phyloP scores from a whole-genome alignment of 2,888 invertebrate genomes.

The Pseudoips prasinana region DNA sequence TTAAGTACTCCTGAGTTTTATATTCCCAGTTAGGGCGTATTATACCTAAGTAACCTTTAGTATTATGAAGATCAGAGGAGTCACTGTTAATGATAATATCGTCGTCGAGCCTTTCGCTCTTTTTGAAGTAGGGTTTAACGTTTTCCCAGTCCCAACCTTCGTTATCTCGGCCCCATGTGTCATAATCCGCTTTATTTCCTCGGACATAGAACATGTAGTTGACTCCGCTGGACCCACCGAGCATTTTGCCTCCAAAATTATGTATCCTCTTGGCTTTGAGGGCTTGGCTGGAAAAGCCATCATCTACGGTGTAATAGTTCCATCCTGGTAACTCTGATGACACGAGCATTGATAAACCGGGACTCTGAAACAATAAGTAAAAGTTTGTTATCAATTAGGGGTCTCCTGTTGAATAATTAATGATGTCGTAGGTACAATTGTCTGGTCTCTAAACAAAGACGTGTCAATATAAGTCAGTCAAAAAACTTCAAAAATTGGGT shows the following conservation, averaged over 20 bases:
- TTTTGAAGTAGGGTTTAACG: slow-evolving; percentile 48
- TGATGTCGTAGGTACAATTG: too few relatives aligned
- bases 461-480: too few relatives aligned
- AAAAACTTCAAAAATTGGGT: too few relatives aligned
- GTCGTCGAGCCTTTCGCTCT: slow-evolving; percentile 41
- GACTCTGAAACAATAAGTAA: slow-evolving; percentile 28
- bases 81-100: slow-evolving; percentile 31
- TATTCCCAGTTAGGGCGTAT: slow-evolving; percentile 44
- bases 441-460: too few relatives aligned
- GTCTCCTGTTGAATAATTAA: too few relatives aligned
- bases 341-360: slow-evolving; percentile 30
- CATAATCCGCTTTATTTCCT: slow-evolving; percentile 84
- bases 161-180: slow-evolving; percentile 84
- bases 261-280: slow-evolving; percentile 34
- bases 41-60: slow-evolving; percentile 40
- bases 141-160: slow-evolving; percentile 52
- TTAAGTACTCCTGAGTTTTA: slow-evolving; percentile 52
- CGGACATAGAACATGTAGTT: slow-evolving; percentile 86
- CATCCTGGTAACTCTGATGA: slow-evolving; percentile 77
- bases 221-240: slow-evolving; percentile 85
- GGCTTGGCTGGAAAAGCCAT: slow-evolving; percentile 42
- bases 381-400: too few relatives aligned
- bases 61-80: slow-evolving; percentile 46
- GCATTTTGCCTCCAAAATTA: slow-evolving; percentile 82
- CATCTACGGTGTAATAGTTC: slow-evolving; percentile 68